These are phyloP conservation scores for Meteorus cinctellus DNA, from an alignment of 2,888 invertebrate genomes.

Conservation along the genomic window DNA sequence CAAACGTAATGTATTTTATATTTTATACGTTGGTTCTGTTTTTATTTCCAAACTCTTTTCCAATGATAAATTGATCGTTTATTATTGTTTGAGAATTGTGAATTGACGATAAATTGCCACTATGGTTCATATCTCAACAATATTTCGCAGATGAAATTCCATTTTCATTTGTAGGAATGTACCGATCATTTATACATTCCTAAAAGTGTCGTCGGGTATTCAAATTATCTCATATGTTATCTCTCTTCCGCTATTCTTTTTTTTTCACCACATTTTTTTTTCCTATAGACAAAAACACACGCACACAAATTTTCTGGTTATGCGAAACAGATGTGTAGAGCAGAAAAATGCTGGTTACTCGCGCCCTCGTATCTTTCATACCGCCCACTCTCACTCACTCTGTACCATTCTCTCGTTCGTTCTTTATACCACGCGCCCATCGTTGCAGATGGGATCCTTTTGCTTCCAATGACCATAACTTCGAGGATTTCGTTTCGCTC, in stretches of 20 bases:
- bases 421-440: constrained; percentile 48
- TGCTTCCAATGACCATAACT: constrained; percentile 56
- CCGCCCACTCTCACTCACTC: constrained; percentile 46
- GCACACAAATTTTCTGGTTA: constrained; percentile 43
- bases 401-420: constrained; percentile 30
- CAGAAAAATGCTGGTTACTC: constrained; percentile 45
- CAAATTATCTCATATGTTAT: constrained; percentile 11
- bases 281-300: constrained; percentile 35
- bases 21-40: neutral
- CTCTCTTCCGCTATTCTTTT: constrained; percentile 19
- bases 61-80: constrained; percentile 20
- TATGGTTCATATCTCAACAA: neutral
- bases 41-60: neutral
- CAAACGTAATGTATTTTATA: constrained; percentile 7
- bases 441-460: constrained; percentile 54
- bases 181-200: neutral
- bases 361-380: constrained; percentile 53
- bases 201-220: neutral
- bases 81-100: constrained; percentile 24
- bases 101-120: constrained; percentile 19
- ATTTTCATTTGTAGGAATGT: too few species aligned
- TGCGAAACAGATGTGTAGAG: constrained; percentile 62
- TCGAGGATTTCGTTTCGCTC: constrained; percentile 49
- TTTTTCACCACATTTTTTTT: constrained; percentile 31
- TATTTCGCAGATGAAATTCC: neutral